Evolutionary conservation across 2,888 invertebrate species (phyloP), one percentile per base, ranked within the genome.

Genomic region (Thecophora atra): DNA sequence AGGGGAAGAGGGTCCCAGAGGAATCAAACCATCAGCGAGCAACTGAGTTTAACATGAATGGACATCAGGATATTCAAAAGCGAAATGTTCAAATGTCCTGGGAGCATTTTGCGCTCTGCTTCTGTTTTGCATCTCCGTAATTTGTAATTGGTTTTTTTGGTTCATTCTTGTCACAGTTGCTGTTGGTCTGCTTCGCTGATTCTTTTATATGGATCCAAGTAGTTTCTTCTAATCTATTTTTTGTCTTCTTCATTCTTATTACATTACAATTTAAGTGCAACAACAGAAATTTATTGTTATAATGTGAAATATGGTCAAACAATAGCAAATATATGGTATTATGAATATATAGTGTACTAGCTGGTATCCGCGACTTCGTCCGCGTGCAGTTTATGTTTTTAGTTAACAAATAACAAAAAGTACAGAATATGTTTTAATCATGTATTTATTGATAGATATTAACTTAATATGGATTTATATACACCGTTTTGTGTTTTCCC

Each of bases 81-180:
- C 65, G 26, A 64, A 63, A 63, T 63, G 70, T 24, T 37, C 62
- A 58, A 58, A 65, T 71, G 28, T 71, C 71, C 71, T 71, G 56
- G 24, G 71, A 65, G 71, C 52, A 70, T 70, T 70, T 64, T 63
- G 37, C 19, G 64, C 44, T 64, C n/a, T 65, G 30, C 17, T 70
- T 21, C n/a, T 63, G 6, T 60, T 62, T 28, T 60, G 13, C 44
- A 26, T 60, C 30, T 62, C 3, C 51, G 19, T 47, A 15, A 19
- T 44, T 62, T 60, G 19, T 51, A 60, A 15, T 28, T 51, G 26
- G 19, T 67, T 54, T 47, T 28, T 15, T 21, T 52, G 51, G 7
- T 52, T 24, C n/a, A 47, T 67, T 54, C 21, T 52, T 66, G 54
- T 37, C 19, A 15, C 30, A 13, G 37, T 21, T 37, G 47, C 52